Evolutionary conservation across 2,113 vertebrate species (phyloP).

Genomic region (Alligator sinensis): DNA sequence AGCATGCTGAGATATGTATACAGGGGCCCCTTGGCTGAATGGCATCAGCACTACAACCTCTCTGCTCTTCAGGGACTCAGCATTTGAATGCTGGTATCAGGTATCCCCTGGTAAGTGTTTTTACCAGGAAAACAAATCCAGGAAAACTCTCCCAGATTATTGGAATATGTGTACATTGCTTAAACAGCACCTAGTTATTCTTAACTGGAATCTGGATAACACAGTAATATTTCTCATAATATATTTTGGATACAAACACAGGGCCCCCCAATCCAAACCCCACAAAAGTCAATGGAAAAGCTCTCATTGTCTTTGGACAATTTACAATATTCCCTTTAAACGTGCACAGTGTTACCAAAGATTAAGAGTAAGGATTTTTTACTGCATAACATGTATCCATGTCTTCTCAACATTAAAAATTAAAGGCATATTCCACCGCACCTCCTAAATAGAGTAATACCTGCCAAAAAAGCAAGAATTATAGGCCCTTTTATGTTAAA

Average conservation of each 20-base stretch:
- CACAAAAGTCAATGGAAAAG: conserved; percentile 12
- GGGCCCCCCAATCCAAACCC: not conserved
- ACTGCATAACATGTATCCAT: conserved; percentile 70
- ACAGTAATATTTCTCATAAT: not conserved
- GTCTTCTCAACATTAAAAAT: conserved; percentile 77
- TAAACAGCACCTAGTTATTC: not conserved
- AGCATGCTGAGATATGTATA: not conserved
- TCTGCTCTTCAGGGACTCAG: not conserved
- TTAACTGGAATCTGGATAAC: not conserved
- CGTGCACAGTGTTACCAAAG: not conserved
- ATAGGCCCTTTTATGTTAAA: conserved; percentile 58
- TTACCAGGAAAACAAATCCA: no score
- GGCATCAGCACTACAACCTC: no score
- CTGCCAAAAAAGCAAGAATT: conserved; percentile 73
- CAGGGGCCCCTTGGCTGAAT: no score
- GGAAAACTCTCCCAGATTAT: no score
- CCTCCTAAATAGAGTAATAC: conserved; percentile 42
- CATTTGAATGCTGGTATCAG: not conserved
- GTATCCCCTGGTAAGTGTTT: not conserved
- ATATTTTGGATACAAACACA: not conserved
- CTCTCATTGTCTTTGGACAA: not conserved
- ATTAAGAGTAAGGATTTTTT: conserved; percentile 64
- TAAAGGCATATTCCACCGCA: conserved; percentile 64
- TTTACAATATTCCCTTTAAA: not conserved
- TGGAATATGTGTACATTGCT: not conserved